phyloP scores from a whole-genome alignment of 2,888 invertebrate species.

The Agrotis ipsilon region DNA sequence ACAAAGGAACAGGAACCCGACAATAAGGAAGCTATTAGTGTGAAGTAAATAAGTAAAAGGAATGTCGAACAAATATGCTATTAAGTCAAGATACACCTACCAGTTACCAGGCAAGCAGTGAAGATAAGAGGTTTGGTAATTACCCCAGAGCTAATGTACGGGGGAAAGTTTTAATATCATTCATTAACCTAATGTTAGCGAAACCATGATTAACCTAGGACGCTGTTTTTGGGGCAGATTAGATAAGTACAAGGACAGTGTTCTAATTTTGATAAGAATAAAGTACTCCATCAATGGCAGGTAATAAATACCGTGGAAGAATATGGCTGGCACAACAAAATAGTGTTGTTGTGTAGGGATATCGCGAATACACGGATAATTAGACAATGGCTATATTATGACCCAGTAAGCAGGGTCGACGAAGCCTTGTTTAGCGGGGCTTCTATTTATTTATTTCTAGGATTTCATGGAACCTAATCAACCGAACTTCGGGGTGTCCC shows the following conservation, averaged over 20 bases:
- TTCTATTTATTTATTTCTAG: too few relatives aligned
- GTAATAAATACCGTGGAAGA: not conserved
- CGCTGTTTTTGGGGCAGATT: conserved; percentile 15
- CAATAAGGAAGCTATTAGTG: conserved; percentile 41
- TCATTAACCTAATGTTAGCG: conserved; percentile 48
- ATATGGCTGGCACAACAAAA: too few relatives aligned
- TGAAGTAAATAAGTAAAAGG: conserved; percentile 61
- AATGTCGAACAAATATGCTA: conserved; percentile 68
- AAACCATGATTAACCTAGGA: conserved; percentile 46
- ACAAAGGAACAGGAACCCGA: conserved; percentile 16
- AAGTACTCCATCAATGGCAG: not conserved
- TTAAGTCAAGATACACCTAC: conserved; percentile 49
- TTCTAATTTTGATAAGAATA: conserved; percentile 10
- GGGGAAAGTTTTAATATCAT: conserved; percentile 43
- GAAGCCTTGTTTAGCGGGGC: too few relatives aligned
- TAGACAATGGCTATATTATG: too few relatives aligned
- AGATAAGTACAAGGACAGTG: conserved; percentile 25
- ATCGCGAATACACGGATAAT: too few relatives aligned
- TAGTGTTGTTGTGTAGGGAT: too few relatives aligned
- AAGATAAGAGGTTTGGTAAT: conserved; percentile 55
- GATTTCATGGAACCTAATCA: too few relatives aligned
- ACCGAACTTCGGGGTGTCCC: too few relatives aligned
- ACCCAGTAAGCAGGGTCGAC: too few relatives aligned
- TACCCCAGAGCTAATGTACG: conserved; percentile 32
- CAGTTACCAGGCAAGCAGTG: conserved; percentile 21